Conservation (phyloP, 2,113 vertebrate species). For the Gallinago jamesoni region DNA sequence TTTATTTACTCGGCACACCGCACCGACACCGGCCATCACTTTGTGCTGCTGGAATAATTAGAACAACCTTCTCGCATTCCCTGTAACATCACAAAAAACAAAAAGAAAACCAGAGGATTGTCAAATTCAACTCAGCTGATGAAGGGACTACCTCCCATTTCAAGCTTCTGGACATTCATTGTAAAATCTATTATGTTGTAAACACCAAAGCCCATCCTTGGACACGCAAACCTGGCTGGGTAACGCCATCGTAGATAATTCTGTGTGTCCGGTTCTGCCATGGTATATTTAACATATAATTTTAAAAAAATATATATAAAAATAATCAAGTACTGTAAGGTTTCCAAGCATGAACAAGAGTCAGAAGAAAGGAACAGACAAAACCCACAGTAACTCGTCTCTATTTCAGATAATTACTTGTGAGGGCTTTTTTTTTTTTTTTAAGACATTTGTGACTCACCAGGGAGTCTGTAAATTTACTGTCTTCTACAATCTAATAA, state of each 20-base stretch:
- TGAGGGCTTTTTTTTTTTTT: conserved; percentile 11
- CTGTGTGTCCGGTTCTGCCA: background rate
- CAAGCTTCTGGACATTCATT: background rate
- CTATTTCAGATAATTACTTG: conserved; percentile 66
- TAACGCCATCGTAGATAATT: background rate
- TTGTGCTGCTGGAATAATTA: background rate
- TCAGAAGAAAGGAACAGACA: conserved; percentile 5
- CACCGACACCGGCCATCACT: background rate
- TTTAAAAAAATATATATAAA: background rate
- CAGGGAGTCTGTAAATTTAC: conserved; percentile 63
- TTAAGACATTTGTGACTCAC: conserved; percentile 56
- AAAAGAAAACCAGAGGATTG: background rate
- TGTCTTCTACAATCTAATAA: conserved; percentile 68
- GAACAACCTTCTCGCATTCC: background rate
- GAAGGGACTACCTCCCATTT: background rate
- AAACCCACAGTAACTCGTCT: conserved; percentile 41
- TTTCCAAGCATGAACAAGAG: background rate
- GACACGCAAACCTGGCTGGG: background rate
- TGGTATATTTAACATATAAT: background rate
- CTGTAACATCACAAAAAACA: background rate
- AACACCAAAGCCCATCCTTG: background rate
- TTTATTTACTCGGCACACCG: background rate
- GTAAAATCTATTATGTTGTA: background rate
- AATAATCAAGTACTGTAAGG: background rate
- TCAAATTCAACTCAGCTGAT: background rate